Evolutionary conservation across 2,797 vertebrate species (phyloP).

Genomic region (Ispidina lecontei): DNA sequence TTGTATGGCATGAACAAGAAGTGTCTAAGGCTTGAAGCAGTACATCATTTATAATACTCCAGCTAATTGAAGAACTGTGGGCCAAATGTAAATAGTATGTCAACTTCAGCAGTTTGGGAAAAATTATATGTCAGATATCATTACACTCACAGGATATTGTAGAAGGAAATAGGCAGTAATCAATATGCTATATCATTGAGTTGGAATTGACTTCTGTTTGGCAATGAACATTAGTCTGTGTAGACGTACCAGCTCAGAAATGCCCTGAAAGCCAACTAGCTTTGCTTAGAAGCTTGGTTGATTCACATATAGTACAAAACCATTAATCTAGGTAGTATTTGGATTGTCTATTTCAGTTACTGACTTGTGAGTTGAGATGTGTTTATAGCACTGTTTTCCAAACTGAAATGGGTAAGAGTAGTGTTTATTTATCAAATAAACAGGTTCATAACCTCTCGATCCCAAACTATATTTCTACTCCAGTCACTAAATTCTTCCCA

Average conservation of each 20-base stretch:
- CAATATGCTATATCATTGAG: constrained; percentile 31
- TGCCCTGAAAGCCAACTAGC: neutral
- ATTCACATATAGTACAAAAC: neutral
- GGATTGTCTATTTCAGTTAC: neutral
- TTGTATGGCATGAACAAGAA: neutral
- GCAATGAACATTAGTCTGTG: neutral
- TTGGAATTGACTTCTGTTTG: constrained; percentile 37
- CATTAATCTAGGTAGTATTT: neutral
- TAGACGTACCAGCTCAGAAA: neutral
- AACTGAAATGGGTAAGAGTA: neutral
- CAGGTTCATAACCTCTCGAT: constrained; percentile 7
- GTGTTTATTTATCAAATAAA: constrained; percentile 4
- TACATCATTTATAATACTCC: constrained; percentile 57
- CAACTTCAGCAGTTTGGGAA: constrained; percentile 40
- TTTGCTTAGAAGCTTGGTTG: neutral
- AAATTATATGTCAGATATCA: constrained; percentile 57
- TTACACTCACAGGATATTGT: constrained; percentile 23
- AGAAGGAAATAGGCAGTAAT: constrained; percentile 45
- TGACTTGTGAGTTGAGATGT: neutral
- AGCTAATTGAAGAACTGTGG: constrained; percentile 42
- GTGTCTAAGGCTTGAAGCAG: constrained; percentile 12
- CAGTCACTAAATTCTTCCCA: constrained; percentile 58
- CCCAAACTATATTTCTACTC: constrained; percentile 24
- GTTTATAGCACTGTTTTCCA: neutral
- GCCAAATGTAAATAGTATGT: constrained; percentile 12